Evolutionary conservation across 53 echinoderm and acorn worm genomes (phyloP).

Genomic region (Actinopyga echinites): DNA sequence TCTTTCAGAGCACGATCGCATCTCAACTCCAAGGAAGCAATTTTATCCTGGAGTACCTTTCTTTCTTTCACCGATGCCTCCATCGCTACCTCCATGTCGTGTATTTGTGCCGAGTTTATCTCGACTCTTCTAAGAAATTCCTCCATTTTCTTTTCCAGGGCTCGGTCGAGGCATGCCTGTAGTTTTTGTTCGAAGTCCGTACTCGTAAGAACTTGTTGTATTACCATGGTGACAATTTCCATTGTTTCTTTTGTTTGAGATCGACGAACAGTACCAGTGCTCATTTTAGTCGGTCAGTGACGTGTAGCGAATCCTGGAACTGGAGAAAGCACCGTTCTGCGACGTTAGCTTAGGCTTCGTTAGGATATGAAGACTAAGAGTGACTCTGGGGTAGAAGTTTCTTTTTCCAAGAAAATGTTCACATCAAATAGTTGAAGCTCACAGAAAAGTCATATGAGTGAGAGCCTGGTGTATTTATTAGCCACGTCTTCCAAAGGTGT

Average conservation of each 20-base stretch:
- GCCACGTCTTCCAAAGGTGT: too few relatives aligned
- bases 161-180: not conserved
- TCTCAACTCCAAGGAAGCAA: not conserved
- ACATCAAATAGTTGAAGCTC: too few relatives aligned
- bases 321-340: too few relatives aligned
- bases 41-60: not conserved
- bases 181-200: not conserved
- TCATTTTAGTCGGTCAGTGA: not conserved
- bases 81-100: not conserved
- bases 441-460: too few relatives aligned
- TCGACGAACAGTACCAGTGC: not conserved
- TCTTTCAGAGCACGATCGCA: constrained; percentile 8
- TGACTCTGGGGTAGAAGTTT: too few relatives aligned
- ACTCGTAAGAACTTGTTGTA: not conserved
- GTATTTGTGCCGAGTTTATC: not conserved
- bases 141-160: not conserved
- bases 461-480: too few relatives aligned
- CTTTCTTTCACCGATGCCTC: not conserved
- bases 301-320: not conserved
- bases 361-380: too few relatives aligned
- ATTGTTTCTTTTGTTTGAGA: not conserved
- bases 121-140: not conserved
- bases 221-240: too few relatives aligned
- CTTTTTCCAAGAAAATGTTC: too few relatives aligned
- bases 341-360: too few relatives aligned